Evolutionary conservation across 2,113 vertebrate genomes (phyloP).

Genomic region (Xerus inauris): DNA sequence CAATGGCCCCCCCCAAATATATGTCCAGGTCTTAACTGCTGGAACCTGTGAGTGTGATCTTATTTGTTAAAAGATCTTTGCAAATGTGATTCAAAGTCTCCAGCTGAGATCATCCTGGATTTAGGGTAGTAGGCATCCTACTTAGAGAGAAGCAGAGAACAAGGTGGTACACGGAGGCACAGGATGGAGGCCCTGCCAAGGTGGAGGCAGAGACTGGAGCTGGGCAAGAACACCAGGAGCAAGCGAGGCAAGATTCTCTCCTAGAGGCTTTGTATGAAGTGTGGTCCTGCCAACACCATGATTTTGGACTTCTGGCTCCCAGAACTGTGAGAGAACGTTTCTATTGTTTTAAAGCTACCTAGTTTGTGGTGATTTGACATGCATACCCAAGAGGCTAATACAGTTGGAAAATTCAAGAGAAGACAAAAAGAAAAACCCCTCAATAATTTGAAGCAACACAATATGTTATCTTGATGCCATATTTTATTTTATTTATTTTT

Average conservation of each 20-base stretch:
- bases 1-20: accelerated
- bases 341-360: neutral
- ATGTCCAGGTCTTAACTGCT: neutral
- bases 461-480: neutral
- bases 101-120: neutral
- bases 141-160: neutral
- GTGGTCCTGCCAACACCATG: too few relatives aligned
- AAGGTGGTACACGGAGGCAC: neutral
- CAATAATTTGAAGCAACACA: neutral
- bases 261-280: neutral
- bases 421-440: neutral
- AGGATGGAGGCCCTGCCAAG: neutral
- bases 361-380: neutral
- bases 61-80: neutral
- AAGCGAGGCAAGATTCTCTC: neutral
- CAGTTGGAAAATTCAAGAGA: neutral
- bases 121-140: neutral
- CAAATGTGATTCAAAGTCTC: neutral
- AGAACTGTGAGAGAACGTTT: neutral
- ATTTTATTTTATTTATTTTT: neutral
- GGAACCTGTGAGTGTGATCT: neutral
- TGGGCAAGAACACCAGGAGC: accelerated
- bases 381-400: neutral
- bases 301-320: neutral
- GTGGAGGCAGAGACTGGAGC: too few relatives aligned